Base-by-base conservation (phyloP, 1,140 invertebrate species). In the Andrena cerasifolii region DNA sequence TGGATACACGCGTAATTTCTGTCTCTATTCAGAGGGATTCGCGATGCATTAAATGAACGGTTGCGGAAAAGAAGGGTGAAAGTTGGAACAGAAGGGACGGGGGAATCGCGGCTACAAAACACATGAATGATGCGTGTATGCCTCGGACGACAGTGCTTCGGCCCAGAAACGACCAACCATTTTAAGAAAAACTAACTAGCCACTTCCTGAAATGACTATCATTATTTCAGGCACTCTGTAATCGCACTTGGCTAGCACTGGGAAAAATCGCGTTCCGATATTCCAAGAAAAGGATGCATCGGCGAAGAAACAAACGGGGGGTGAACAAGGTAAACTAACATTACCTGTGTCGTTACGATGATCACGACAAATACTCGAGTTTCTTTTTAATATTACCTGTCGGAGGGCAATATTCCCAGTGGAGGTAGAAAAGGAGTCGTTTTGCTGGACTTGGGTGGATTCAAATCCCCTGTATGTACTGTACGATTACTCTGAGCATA, bases 141-240 rank as follows among this genome's bases (percentile, higher is more conserved):
- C n/a, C n/a, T 21, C 43, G 51, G 21, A 43, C 66, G 16, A 18
- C 16, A 3, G 12, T 6, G 16, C 14, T 7, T 36, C 36, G 14
- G 2, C n/a, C 10, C 0, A n/a, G 12, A 33, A 56, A 16, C 6
- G 21, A 40, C 28, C 51, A 33, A 70, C 26, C 21, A n/a, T 43
- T 10, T 70, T 2, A 7, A 31, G 33, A 45, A 70, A 56, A 56
- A 51, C 4, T 51, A 51, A 58, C 36, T 18, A 51, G 14, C 7
- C 45, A n/a, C n/a, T 26, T 51, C 53, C 24, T 28, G 51, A 28
- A 51, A 12, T 56, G 24, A 12, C 67, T 70, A 28, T 70, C 51
- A 70, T 70, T 70, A 70, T 43, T 70, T 40, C n/a, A 43, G 67
- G 18, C 67, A 58, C 2, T 4, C 18, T 58, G 51, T 49, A 56